Evolutionary conservation across 1,140 invertebrate genomes (phyloP), one percentile per base, ranked within the genome.

Genomic region (Aphelenchoides fujianensis): DNA sequence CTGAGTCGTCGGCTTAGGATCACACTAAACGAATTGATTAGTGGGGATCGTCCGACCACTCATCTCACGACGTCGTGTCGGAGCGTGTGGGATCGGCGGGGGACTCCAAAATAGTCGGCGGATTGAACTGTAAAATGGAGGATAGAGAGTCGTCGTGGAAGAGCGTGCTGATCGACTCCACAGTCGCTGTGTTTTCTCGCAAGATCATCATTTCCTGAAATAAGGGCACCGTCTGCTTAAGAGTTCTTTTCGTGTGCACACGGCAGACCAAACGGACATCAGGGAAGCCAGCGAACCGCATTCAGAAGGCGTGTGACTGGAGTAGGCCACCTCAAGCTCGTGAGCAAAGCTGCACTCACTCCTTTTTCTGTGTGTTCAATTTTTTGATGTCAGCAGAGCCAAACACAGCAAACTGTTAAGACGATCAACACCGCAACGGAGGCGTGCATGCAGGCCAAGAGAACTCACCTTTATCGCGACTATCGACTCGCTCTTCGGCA

Each of bases 111-210:
- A 62, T 31, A 32, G 57, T 57, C 16, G 69, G 41, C 3, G 62
- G 59, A 30, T 79, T 70, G 59, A 79, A 78, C 55, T 80, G 76
- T 27, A 79, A 63, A 31, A 79, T 35, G 37, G 78, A 79, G 59
- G 70, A 77, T 48, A 79, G 73, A 53, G 71, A 75, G 35, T 81
- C 79, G 32, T 79, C 78, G 53, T 80, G 62, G 53, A 79, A 79
- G 16, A 78, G 19, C 30, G 55, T 19, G 55, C 55, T 59, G 28
- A 59, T 59, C 34, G 55, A 59, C 55, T 59, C 55, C 5, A 59
- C 19, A 19, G 55, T 59, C 34, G 55, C 55, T 59, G 55, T 19
- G 34, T 59, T 59, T 59, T 59, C 55, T 5, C 55, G 5, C 23
- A 59, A 19, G 5, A 7, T 48, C 41, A 48, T 7, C 27, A 5